phyloP scores from a whole-genome alignment of 2,888 invertebrate species.

The Eurytoma adleriae region DNA sequence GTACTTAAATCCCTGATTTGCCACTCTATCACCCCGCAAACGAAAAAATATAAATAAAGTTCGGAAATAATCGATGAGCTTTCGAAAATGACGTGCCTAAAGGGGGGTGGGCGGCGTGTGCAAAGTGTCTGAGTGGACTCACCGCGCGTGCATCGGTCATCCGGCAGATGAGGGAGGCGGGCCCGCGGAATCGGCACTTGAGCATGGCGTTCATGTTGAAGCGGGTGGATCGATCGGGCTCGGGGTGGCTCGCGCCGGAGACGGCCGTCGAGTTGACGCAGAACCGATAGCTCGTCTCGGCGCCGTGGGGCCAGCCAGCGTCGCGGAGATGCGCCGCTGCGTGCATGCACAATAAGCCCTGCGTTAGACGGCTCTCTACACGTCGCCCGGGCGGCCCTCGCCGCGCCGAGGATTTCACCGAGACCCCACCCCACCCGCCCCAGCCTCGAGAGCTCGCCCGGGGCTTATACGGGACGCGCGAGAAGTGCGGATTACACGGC shows the following conservation, averaged over 20 bases:
- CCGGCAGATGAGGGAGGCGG: constrained; percentile 53
- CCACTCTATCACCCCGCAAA: no score
- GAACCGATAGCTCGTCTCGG: constrained; percentile 55
- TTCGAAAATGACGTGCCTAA: no score
- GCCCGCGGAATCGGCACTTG: constrained; percentile 53
- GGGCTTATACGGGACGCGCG: constrained; percentile 6
- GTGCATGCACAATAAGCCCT: constrained; percentile 9
- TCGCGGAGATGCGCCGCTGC: constrained; percentile 56
- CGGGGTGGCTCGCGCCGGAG: constrained; percentile 16
- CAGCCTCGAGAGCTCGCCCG: neutral
- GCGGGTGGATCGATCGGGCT: constrained; percentile 54
- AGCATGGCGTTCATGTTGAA: constrained; percentile 55
- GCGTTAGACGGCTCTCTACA: neutral
- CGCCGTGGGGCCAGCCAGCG: constrained; percentile 39
- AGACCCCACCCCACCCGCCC: no score
- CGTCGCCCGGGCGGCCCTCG: no score
- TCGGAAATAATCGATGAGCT: no score
- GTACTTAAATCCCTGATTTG: no score
- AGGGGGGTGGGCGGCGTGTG: neutral
- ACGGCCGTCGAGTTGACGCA: constrained; percentile 57
- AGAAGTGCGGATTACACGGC: constrained; percentile 13
- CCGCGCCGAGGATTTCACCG: no score
- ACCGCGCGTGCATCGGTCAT: constrained; percentile 53
- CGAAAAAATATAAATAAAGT: no score
- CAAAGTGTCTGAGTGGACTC: constrained; percentile 13